A percentile compares a stretch with the other conserved stretches of the same genome.
phyloP scores from a whole-genome alignment of 2,888 invertebrate genomes.

The Cataglyphis livida region DNA sequence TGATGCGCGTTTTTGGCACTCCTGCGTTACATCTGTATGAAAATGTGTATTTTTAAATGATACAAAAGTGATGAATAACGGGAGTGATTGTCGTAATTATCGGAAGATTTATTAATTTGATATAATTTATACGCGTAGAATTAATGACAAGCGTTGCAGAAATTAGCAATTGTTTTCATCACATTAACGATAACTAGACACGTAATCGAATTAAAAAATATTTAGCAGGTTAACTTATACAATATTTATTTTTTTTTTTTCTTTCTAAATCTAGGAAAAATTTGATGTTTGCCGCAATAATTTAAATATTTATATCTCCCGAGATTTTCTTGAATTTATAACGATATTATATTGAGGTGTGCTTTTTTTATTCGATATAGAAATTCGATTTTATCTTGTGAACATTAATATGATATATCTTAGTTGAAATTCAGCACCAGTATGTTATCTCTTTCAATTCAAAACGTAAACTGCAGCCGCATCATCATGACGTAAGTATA shows the following conservation, averaged over 20 bases:
- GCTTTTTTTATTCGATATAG: background rate
- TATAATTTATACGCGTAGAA: background rate
- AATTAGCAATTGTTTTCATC: background rate
- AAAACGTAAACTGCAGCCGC: background rate
- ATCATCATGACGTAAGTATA: background rate
- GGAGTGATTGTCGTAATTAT: background rate
- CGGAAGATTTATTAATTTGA: background rate
- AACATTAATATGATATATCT: background rate
- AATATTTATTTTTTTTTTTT: background rate
- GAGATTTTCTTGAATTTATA: background rate
- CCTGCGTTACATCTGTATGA: background rate
- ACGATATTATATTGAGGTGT: background rate
- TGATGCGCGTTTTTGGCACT: constrained; percentile 39
- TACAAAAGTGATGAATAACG: background rate
- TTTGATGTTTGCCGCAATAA: background rate
- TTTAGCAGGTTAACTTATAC: background rate
- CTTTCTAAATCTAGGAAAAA: background rate
- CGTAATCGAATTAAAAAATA: background rate
- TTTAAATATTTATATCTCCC: background rate
- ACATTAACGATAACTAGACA: background rate
- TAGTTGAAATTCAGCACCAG: background rate
- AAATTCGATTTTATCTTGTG: background rate
- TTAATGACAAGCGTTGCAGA: background rate
- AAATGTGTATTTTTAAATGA: constrained; percentile 9
- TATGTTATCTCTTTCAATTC: background rate